Evolutionary conservation across 2,113 vertebrate genomes (phyloP).

Genomic region (Caloenas nicobarica): DNA sequence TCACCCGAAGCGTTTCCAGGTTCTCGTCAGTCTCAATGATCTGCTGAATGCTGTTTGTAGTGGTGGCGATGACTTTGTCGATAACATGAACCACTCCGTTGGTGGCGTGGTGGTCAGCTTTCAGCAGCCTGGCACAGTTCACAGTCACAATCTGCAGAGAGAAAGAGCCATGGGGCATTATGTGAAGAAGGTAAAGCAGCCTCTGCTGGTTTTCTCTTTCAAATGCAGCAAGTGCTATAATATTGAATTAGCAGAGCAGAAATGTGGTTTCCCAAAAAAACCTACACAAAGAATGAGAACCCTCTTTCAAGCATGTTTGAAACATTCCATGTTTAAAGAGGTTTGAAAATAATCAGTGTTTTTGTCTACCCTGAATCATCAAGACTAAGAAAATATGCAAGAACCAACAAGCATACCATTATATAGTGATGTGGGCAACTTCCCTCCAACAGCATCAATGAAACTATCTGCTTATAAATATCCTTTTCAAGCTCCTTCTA

Average conservation of each 20-base stretch:
- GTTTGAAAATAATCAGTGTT: not conserved
- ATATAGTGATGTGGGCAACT: accelerated
- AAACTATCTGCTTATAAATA: not conserved
- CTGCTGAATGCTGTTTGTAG: conserved; percentile 85
- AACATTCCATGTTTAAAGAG: not conserved
- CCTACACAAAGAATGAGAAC: not conserved
- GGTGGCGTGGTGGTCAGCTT: conserved; percentile 94
- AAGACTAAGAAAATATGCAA: not conserved
- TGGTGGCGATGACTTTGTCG: conserved; percentile 91
- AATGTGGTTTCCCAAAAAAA: not conserved
- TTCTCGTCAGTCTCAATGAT: conserved; percentile 88
- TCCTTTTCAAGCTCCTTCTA: not conserved
- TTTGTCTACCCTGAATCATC: not conserved
- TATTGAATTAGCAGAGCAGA: not conserved
- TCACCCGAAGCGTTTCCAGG: conserved; percentile 90
- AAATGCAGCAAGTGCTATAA: accelerated
- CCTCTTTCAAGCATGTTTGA: not conserved
- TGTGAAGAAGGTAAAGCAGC: not conserved
- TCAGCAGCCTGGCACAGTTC: conserved; percentile 95
- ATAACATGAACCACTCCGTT: conserved; percentile 97
- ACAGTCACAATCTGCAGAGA: conserved; percentile 89
- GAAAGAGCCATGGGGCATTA: not conserved
- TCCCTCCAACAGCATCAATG: not conserved
- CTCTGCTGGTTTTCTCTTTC: not conserved
- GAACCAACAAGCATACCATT: not conserved